These are phyloP conservation scores for Ricordea florida DNA, from an alignment of 92 coral and sea anemone genomes.

Conservation along the genomic window DNA sequence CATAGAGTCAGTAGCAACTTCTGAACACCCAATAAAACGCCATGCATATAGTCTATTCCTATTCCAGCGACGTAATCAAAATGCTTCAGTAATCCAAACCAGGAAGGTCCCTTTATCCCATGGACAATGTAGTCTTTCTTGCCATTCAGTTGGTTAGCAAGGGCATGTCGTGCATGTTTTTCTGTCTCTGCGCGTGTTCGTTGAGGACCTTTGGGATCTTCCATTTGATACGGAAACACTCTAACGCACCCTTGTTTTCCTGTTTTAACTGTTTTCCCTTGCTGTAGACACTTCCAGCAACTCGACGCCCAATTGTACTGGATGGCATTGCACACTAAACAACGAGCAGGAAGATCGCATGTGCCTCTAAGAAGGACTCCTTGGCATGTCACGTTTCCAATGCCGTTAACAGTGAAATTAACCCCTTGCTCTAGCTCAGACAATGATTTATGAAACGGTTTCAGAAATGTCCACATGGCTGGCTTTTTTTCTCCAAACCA, in stretches of 20 bases:
- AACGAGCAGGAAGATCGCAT: slow-evolving; percentile 71
- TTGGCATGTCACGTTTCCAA: slow-evolving; percentile 19
- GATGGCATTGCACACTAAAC: slow-evolving; percentile 62
- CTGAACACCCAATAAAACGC: slow-evolving; percentile 59
- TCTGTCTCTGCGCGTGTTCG: not conserved
- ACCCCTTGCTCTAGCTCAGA: slow-evolving; percentile 36
- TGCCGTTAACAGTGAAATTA: not conserved
- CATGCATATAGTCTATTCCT: slow-evolving; percentile 76
- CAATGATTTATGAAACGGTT: slow-evolving; percentile 26
- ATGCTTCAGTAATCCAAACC: slow-evolving; percentile 1
- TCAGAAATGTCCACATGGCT: slow-evolving; percentile 21
- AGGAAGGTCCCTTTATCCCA: slow-evolving; percentile 6
- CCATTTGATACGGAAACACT: not conserved
- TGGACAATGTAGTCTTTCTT: slow-evolving; percentile 16
- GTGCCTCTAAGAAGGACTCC: slow-evolving; percentile 26
- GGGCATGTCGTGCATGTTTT: not conserved
- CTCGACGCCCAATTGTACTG: slow-evolving; percentile 68
- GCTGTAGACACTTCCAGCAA: slow-evolving; percentile 74
- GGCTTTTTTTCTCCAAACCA: slow-evolving; percentile 67
- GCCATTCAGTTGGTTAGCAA: not conserved
- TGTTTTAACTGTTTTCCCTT: slow-evolving; percentile 42
- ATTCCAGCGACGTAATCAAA: not conserved
- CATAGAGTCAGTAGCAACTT: slow-evolving; percentile 47
- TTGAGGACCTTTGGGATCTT: slow-evolving; percentile 5
- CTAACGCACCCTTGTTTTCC: slow-evolving; percentile 6